Base-by-base conservation (phyloP, 2,888 invertebrate species). In the Syrista parreyssii region DNA sequence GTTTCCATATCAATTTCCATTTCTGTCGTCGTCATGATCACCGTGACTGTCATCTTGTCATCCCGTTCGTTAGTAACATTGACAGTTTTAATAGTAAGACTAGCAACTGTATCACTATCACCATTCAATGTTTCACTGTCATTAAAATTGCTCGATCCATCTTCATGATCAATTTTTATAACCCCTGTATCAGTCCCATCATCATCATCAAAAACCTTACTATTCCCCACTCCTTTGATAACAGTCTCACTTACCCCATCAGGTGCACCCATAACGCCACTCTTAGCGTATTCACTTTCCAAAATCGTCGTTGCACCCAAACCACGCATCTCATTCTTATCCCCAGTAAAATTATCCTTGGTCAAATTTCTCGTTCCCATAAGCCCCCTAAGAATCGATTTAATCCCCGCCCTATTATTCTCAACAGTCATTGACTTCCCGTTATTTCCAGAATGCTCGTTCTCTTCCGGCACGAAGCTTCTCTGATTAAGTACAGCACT, bases 401-500 rank as follows among this genome's bases (percentile, higher is more conserved):
- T 55, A 23, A 23, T 55, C 31, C 31, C 33, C 32, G 32, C 71
- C 31, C 71, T 31, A 6, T 33, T 33, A 33, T 33, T 12, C 31
- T 32, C 33, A 31, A 71, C 71, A 71, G 31, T 71, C 30, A 31
- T 33, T 33, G 71, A 71, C 32, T 80, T 82, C 76, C 80, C 76
- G 68, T 75, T 68, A 31, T 11, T 71, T 71, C 71, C 71, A 55
- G 55, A 55, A 55, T 23, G 55, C 55, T 55, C 55, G 1, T 33
- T 71, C 71, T 71, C 71, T 15, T 71, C 71, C 32, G 33, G 33
- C 71, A 31, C 71, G 23, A 31, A 31, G 71, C 33, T 82, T 71
- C 89, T 78, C 73, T 88, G 89, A 83, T 88, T 87, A 1, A 89
- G 78, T 75, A 89, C 88, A 69, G 86, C 88, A 81, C 86, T 90